phyloP scores from a whole-genome alignment of 1,140 invertebrate species.

The Zaprionus ghesquierei region DNA sequence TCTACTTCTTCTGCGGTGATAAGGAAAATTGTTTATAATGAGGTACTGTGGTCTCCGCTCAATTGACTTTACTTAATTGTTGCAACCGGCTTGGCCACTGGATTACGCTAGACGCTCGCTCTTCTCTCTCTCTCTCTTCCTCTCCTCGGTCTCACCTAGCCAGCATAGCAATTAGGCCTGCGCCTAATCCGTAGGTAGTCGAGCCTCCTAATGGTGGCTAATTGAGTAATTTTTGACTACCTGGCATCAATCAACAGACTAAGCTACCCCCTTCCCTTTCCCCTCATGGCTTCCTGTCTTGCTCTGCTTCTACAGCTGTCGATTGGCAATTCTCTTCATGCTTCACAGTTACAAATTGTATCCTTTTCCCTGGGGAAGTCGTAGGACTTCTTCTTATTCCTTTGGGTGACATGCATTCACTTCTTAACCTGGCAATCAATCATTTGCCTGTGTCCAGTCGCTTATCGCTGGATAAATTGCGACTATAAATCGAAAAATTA shows the following conservation, averaged over 20 bases:
- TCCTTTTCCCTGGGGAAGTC: slow-evolving; percentile 47
- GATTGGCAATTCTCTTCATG: slow-evolving; percentile 73
- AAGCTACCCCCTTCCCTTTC: slow-evolving; percentile 22
- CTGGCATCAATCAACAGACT: slow-evolving; percentile 64
- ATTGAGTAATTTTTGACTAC: slow-evolving; percentile 77
- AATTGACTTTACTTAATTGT: slow-evolving; percentile 71
- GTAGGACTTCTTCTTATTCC: slow-evolving; percentile 46
- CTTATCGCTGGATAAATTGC: slow-evolving; percentile 67
- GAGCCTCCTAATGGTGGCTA: slow-evolving; percentile 48
- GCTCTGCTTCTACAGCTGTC: slow-evolving; percentile 40
- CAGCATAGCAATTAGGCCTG: slow-evolving; percentile 31
- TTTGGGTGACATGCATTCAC: slow-evolving; percentile 71
- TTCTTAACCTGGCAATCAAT: slow-evolving; percentile 64
- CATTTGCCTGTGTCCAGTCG: slow-evolving; percentile 52
- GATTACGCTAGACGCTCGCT: slow-evolving; percentile 36
- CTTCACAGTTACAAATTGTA: slow-evolving; percentile 78
- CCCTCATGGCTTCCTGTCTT: slow-evolving; percentile 20
- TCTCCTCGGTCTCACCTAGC: background rate
- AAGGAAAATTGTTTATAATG: slow-evolving; percentile 80
- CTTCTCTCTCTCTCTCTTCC: no score
- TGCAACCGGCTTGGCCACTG: slow-evolving; percentile 33
- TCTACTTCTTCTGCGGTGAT: slow-evolving; percentile 49
- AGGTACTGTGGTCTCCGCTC: slow-evolving; percentile 67
- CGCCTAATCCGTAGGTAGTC: slow-evolving; percentile 29
- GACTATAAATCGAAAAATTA: slow-evolving; percentile 81